Evolutionary conservation across 2,797 vertebrate species (phyloP), one percentile per base, ranked within the genome.

Genomic region (Darevskia nairensis): DNA sequence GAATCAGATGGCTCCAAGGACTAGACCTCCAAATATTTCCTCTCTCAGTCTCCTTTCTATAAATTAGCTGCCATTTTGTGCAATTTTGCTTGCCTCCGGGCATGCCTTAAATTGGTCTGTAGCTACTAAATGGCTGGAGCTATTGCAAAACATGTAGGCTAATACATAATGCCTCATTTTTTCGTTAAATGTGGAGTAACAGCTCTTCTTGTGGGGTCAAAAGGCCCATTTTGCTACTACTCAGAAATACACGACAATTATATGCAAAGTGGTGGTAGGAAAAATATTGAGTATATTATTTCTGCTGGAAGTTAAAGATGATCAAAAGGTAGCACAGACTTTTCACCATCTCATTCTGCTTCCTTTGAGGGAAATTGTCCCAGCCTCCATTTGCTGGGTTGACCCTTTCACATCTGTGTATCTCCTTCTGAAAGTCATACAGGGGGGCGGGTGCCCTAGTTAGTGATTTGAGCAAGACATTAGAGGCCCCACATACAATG

Each of bases 201-300:
- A 96, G 94, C 95, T 96, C 97, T 97, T 96, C 97, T 97, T 97
- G 96, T 97, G 97, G 97, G 97, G 97, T 96, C 97, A 97, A 95
- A 93, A 93, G 89, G 96, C 95, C 93, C 92, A 95, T 91, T 90
- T 94, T 94, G 95, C 95, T 96, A 94, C 95, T 96, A 94, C 94
- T 94, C 94, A 94, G 61, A 92, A 92, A 95, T 95, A 91, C 94
- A 91, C 89, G 96, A 95, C 93, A 94, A 94, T 94, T 91, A 92
- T 94, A 93, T 94, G 92, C 86, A 95, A 97, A 96, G 27, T 94
- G 95, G 95, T 1, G 50, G 88, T 59, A 50, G 59, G 27, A 86
- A 74, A 50, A 83, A n/a, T 0, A 0, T 19, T 61, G 41, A 59
- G 71, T 77, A 82, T 89, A 86, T 86, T 55, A 59, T 89, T 95